Percentiles rank a stretch among this genome's conserved stretches.
Conservation (phyloP, 2,113 vertebrate species). For the Atlantisia rogersi region DNA sequence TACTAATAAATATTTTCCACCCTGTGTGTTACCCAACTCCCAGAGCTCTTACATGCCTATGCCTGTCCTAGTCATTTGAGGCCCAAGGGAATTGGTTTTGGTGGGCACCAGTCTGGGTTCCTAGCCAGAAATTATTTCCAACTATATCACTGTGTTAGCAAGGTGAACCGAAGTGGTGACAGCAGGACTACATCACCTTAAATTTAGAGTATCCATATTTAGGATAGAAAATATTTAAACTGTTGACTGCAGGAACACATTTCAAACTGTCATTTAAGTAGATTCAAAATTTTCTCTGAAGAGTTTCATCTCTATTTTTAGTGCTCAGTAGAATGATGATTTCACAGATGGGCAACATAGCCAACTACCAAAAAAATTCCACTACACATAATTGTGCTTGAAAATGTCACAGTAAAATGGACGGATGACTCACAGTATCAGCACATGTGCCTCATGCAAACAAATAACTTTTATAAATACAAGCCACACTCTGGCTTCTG, state of each 20-base stretch:
- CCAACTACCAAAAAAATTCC: conserved; percentile 72
- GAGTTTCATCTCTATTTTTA: conserved; percentile 65
- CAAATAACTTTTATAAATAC: conserved; percentile 61
- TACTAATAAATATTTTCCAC: not conserved
- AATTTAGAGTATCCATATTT: conserved; percentile 55
- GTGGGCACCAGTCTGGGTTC: not conserved
- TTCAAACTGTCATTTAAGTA: conserved; percentile 52
- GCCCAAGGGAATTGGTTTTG: not conserved
- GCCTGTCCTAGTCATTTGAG: not conserved
- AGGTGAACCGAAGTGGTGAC: conserved; percentile 48
- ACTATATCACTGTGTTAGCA: conserved; percentile 19
- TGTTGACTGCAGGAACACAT: conserved; percentile 50
- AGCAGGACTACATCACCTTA: conserved; percentile 51
- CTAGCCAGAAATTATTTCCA: conserved; percentile 42
- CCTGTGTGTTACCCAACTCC: not conserved
- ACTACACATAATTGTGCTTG: conserved; percentile 72
- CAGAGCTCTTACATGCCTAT: not conserved
- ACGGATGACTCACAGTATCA: conserved; percentile 69
- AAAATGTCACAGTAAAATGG: conserved; percentile 73
- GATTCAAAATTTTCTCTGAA: conserved; percentile 57
- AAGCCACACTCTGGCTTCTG: conserved; percentile 17
- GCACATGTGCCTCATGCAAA: conserved; percentile 60
- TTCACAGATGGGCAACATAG: conserved; percentile 75
- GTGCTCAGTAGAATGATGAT: conserved; percentile 66
- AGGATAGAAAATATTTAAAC: conserved; percentile 63